Evolutionary conservation across 2,797 vertebrate genomes (phyloP), one percentile per base, ranked within the genome.

Genomic region (Bovichtus variegatus): DNA sequence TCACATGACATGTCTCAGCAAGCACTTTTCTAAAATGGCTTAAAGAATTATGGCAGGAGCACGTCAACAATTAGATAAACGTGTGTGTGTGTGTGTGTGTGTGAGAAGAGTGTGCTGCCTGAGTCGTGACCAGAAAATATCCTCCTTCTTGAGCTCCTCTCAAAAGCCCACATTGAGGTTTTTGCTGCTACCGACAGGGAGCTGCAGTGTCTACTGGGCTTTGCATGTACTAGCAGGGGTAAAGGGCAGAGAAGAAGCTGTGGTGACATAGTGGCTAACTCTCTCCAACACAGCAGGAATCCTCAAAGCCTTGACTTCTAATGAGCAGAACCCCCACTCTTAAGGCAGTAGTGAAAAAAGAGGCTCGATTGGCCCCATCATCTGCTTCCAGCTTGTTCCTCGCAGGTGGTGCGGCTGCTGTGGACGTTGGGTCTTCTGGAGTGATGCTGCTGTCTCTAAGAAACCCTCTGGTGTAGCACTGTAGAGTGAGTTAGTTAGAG

Each of bases 121-220:
- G 78, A 91, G 90, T 92, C 89, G 90, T 92, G 92, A 93, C 92
- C 71, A 82, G 75, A 87, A 77, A 81, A 78, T 38, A 72, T 78
- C 59, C 82, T 83, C 81, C 65, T 68, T 74, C 80, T 64, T 57
- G 58, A 78, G 87, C 82, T 75, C 12, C 40, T 74, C 84, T 76
- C 81, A 38, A 77, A 82, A 85, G 83, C 89, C 84, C 89, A 88
- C 89, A 77, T 67, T 29, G 47, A 80, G 61, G 46, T 59, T 75
- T n/a, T 71, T 58, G 60, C 67, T 73, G 66, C 69, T 74, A 73
- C 72, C 47, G 46, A 63, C 16, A 68, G 76, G 46, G 57, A 78
- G 57, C 78, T 71, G 75, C 78, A 55, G 61, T 66, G 9, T 51
- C 27, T 43, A 25, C 49, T 66, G 25, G 7, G 47, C 51, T 50